These are phyloP conservation scores for Mionectes olivaceus DNA, from an alignment of 2,797 vertebrate genomes.

Conservation along the genomic window DNA sequence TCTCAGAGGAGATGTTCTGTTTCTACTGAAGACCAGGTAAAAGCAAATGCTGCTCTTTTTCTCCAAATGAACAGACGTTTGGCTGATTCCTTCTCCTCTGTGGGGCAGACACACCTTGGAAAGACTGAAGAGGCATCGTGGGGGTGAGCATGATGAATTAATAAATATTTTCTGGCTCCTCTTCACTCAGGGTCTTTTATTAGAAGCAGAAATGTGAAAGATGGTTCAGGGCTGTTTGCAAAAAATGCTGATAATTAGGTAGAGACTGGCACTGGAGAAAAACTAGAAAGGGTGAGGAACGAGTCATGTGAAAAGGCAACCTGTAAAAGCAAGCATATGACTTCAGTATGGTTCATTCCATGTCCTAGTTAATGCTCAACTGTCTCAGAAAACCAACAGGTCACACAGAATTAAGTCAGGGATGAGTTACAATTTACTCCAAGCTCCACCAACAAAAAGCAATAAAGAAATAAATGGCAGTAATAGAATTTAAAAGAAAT, in stretches of 20 bases:
- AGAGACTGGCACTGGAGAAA: not conserved
- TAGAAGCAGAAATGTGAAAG: not conserved
- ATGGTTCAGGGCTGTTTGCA: not conserved
- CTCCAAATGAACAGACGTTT: not conserved
- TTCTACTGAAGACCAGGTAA: not conserved
- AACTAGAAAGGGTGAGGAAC: not conserved
- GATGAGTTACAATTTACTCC: not conserved
- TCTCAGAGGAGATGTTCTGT: not conserved
- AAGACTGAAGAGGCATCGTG: not conserved
- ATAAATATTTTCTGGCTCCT: not conserved
- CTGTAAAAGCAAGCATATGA: not conserved
- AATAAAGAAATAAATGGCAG: not conserved
- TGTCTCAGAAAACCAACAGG: not conserved
- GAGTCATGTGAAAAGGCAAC: not conserved
- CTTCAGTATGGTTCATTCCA: not conserved
- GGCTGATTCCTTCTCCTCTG: not conserved
- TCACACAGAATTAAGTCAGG: not conserved
- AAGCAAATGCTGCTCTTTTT: not conserved
- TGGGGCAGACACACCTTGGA: not conserved
- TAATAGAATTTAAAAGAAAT: not conserved
- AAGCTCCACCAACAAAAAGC: not conserved
- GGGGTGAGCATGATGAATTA: not conserved
- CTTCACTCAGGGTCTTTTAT: not conserved
- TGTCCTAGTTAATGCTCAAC: not conserved
- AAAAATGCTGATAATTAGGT: not conserved